A percentile compares a stretch with the other conserved stretches of the same genome.
These are phyloP conservation scores for Cerastis leucographa DNA, from an alignment of 2,888 invertebrate genomes.

Conservation along the genomic window DNA sequence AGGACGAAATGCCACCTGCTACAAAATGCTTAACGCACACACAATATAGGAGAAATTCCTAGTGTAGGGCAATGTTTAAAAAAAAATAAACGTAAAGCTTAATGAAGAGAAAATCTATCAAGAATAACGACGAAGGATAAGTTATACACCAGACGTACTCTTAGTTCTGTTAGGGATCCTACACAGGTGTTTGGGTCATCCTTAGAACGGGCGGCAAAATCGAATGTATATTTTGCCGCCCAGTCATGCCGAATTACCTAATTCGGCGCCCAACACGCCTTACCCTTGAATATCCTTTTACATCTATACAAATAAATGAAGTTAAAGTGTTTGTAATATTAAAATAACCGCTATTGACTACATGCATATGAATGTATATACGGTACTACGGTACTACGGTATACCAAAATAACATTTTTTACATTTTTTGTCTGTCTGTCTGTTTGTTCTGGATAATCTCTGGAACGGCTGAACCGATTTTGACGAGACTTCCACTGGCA, in stretches of 20 bases:
- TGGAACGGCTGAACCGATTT: too few relatives aligned
- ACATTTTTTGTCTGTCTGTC: too few relatives aligned
- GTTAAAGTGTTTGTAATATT: too few relatives aligned
- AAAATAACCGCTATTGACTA: too few relatives aligned
- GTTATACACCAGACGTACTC: neutral
- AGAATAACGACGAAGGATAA: neutral
- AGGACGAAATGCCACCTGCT: neutral
- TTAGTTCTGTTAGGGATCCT: neutral
- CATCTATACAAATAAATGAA: too few relatives aligned
- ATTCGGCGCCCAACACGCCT: neutral
- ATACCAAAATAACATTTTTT: too few relatives aligned
- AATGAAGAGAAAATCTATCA: neutral
- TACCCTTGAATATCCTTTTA: neutral
- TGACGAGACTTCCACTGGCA: too few relatives aligned
- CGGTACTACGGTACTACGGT: too few relatives aligned
- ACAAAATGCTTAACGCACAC: neutral
- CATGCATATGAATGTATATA: too few relatives aligned
- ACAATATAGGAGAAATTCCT: too few relatives aligned
- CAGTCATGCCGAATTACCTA: neutral
- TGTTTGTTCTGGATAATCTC: too few relatives aligned
- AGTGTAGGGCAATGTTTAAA: too few relatives aligned
- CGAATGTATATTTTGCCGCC: neutral
- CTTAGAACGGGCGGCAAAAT: neutral
- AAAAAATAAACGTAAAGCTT: neutral
- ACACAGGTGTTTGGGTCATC: neutral